Percentiles rank a stretch among this genome's conserved stretches.
These are phyloP conservation scores for Peromyscus nudipes DNA, from an alignment of 2,797 vertebrate genomes.

Conservation along the genomic window DNA sequence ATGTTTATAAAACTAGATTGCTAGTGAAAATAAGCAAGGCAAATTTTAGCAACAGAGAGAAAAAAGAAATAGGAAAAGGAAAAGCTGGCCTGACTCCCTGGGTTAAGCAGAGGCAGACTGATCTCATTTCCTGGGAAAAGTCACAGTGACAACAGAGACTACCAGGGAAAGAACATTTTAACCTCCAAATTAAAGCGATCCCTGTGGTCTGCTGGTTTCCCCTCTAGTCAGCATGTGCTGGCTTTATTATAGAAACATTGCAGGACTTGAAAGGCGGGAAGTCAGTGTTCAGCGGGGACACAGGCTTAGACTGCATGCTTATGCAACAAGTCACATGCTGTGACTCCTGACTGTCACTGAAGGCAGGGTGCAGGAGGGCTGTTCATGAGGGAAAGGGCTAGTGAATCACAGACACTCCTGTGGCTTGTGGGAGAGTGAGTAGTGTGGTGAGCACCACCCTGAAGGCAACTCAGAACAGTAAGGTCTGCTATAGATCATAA, in stretches of 20 bases:
- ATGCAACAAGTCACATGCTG: slow-evolving; percentile 25
- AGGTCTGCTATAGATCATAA: neutral
- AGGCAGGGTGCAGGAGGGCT: neutral
- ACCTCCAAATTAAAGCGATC: slow-evolving; percentile 39
- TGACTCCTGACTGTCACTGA: neutral
- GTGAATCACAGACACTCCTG: slow-evolving; percentile 1
- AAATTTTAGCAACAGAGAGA: slow-evolving; percentile 54
- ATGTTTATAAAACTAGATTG: slow-evolving; percentile 70
- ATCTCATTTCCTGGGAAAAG: slow-evolving; percentile 59
- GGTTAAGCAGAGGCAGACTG: slow-evolving; percentile 48
- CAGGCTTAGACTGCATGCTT: neutral
- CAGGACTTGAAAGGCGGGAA: neutral
- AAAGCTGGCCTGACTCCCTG: neutral
- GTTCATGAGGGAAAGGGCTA: slow-evolving; percentile 4
- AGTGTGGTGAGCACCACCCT: neutral
- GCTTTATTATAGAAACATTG: neutral
- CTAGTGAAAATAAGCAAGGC: slow-evolving; percentile 69
- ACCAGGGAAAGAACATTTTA: slow-evolving; percentile 52
- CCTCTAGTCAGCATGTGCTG: neutral
- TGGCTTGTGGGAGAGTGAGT: neutral
- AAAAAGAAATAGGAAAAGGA: neutral
- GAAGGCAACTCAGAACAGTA: neutral
- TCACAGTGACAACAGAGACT: slow-evolving; percentile 47
- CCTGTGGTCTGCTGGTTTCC: neutral
- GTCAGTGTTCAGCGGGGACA: neutral